Base-by-base conservation (phyloP, 2,113 vertebrate species). In the Spea bombifrons region DNA sequence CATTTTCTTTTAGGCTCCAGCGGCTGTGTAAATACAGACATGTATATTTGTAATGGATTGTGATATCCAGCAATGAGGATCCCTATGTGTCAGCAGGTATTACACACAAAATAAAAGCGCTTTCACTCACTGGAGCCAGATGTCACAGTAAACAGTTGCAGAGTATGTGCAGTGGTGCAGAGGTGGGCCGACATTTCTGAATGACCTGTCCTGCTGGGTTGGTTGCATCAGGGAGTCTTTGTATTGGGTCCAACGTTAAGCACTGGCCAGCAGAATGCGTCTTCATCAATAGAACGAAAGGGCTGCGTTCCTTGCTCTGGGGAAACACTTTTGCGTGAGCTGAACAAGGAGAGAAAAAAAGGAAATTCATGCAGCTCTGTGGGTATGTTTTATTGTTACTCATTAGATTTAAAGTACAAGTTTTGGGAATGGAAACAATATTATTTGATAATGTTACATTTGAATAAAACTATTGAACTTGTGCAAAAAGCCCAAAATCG, bases 1-100 rank as follows among this genome's bases (percentile, higher is more conserved):
- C 61, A 15, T 17, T 64, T 15, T 16, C 16, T 30, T 64, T 17
- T 17, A 30, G 61, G 7, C 30, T 64, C 61, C 61, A 17, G 61
- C 61, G 16, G 61, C 61, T 64, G 16, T 64, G n/a, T 64, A 17
- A 61, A 61, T 61, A 61, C n/a, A 5, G 61, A 64, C 61, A 85
- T 83, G 83, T 84, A 81, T 84, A 81, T 84, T 83, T 82, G 80
- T 87, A 86, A 87, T 76, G 71, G 85, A 81, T 83, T 85, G 81
- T 84, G 83, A 86, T 88, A 85, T 84, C 81, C 83, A 81, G 83
- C 84, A 85, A 84, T 84, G 84, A 86, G 85, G 84, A 82, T 65
- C 75, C 47, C 44, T 67, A 5, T 69, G 67, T 69, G 83, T 87
- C 85, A 85, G 82, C 55, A 82, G 77, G 76, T 83, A 78, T 87